Evolutionary conservation across 2,797 vertebrate species (phyloP), one percentile per base, ranked within the genome.

Genomic region (Chromobotia macracanthus): DNA sequence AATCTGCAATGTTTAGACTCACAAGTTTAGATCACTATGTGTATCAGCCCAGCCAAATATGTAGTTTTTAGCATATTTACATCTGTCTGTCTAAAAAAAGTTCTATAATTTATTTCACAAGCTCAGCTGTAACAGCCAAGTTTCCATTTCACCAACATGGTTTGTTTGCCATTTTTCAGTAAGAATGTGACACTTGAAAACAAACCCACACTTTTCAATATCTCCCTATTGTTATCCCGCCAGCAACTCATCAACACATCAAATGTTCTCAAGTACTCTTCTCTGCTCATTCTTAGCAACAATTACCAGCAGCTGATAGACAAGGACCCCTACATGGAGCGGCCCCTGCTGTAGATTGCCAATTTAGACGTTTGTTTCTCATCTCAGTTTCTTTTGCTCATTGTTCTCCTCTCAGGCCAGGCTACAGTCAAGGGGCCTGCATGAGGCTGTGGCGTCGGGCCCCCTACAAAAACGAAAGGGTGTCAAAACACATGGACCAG

Each of bases 401-500:
- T 88, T 86, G 85, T 89, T 88, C 87, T 87, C 87, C 84, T 77
- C 25, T 82, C 81, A 82, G 80, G 84, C 84, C 60, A 55, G 48
- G 64, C 72, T 83, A 83, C 80, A 87, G 84, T 86, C 85, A 85
- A 74, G 84, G 83, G 85, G 82, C 68, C 81, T 25, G 65, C 6
- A 63, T 75, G 71, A 83, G 79, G 73, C 82, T 78, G 81, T 77
- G 77, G 75, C 74, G 68, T 75, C 16, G 79, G 78, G 80, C 72
- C 80, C 81, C 86, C 81, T 84, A 80, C 68, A 87, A 86, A 80
- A 85, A 85, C 84, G 84, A 84, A 86, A 91, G 93, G 91, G 93
- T 95, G 96, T 97, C 97, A 96, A 93, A 93, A 94, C 16, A 18
- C 91, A 94, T 94, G 94, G 96, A 90, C 94, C 90, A 82, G 84